Base-by-base conservation (phyloP, 1,140 invertebrate species). In the Drosophila sucinea region DNA sequence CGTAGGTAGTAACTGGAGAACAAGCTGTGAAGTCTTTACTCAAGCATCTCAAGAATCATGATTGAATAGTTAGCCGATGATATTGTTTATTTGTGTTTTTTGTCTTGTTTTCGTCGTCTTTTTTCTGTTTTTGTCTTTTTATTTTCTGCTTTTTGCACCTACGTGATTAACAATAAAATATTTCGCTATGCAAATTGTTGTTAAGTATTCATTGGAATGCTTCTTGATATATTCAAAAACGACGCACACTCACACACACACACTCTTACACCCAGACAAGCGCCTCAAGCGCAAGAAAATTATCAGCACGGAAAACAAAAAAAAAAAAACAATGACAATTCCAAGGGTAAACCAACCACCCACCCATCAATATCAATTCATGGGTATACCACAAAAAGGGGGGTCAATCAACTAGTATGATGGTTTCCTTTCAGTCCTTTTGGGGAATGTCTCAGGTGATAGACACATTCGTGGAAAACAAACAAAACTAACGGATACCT, bases 91-190 rank as follows among this genome's bases (percentile, higher is more conserved):
- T 40, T 60, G 6, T 38, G 11, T 29, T 58, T 6, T 29, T 44
- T n/a, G n/a, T 32, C 10, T 32, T 72, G 58, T 47, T 23, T 41
- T 61, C 60, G 60, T 61, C 63, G n/a, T 57, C 10, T 32, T 35
- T 11, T n/a, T 23, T n/a, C 27, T 60, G 8, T 40, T 17, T 4
- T 41, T 60, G 11, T 23, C n/a, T 27, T 61, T 10, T 25, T 56
- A 25, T 56, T 30, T 35, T 62, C 60, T 63, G 67, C 63, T 73
- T 58, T 58, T 47, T 41, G 47, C 60, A 73, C 74, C 70, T 77
- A 73, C 74, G 74, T 77, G 74, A 73, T 65, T 63, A 77, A 73
- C 47, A 56, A 64, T 57, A 57, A 65, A 77, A 73, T 68, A 76
- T 66, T 73, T 67, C 32, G 32, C 56, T 25, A 58, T 38, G 56